A percentile compares a stretch with the other conserved stretches of the same genome.
Evolutionary conservation across 1,140 invertebrate genomes (phyloP).

Genomic region (Philopotamus ludificatus): DNA sequence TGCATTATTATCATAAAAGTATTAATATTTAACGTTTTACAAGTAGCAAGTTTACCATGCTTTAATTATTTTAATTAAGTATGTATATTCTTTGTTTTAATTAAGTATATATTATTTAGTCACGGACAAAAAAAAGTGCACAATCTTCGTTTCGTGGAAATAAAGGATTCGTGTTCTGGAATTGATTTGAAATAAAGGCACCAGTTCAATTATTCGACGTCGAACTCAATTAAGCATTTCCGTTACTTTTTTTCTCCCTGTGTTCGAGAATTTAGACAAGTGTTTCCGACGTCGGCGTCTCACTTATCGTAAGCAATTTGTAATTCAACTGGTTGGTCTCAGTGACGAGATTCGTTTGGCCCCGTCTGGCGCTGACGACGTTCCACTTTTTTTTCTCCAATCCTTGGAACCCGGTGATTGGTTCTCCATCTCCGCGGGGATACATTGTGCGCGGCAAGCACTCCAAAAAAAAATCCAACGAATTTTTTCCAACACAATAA

Average conservation of each 20-base stretch:
- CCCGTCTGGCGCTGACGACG: constrained; percentile 14
- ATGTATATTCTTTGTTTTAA: no score
- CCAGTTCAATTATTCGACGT: neutral
- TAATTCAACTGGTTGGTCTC: constrained; percentile 19
- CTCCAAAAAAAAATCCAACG: no score
- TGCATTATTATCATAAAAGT: no score
- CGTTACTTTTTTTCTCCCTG: constrained; percentile 1
- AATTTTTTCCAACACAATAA: no score
- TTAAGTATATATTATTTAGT: no score
- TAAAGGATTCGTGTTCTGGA: no score
- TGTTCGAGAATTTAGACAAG: neutral
- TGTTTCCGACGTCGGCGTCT: neutral
- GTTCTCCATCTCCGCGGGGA: constrained; percentile 9
- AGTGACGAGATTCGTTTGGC: constrained; percentile 11
- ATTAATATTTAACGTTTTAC: no score
- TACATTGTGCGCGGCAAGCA: neutral
- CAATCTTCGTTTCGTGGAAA: no score
- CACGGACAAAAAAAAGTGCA: no score
- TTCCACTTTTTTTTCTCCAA: neutral
- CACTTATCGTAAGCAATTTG: constrained; percentile 24
- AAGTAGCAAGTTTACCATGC: no score
- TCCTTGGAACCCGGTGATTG: constrained; percentile 3
- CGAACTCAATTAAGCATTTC: constrained; percentile 20
- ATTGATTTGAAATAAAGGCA: neutral
- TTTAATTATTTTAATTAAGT: no score